Base-by-base conservation (phyloP, 2,888 invertebrate genomes). In the Eucera pruinosa region DNA sequence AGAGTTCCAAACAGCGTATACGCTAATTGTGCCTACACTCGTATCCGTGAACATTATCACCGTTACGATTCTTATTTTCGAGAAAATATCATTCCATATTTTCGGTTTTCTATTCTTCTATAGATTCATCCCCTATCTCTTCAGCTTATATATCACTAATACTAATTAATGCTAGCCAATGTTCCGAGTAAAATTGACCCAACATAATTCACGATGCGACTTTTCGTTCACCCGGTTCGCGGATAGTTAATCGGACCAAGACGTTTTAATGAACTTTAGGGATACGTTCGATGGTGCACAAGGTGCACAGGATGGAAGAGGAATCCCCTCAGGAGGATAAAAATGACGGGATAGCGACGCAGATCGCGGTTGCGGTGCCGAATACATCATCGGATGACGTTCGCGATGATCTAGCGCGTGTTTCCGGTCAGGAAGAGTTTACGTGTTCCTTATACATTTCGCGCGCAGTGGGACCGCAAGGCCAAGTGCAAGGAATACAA, bases 391-490 rank as follows among this genome's bases (percentile, higher is more conserved):
- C 61, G 57, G 33, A 47, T 43, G 50, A 72, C 20, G 36, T 39
- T 23, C 33, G 36, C 11, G 23, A 48, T 20, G 43, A 2, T 2
- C 27, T 13, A 11, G 18, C 72, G 45, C 62, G 64, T 72, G 45
- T 15, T 67, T 67, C 78, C 48, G 43, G 58, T 50, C 72, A 60
- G 18, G 72, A 78, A 25, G 87, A 88, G 27, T 87, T 87, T 41
- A 84, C 86, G 27, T 90, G 89, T 55, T 90, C 90, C 15, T 76
- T 90, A 3, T 90, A 91, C 78, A 85, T 91, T 30, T 91, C 91
- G n/a, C 87, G 90, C 48, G 88, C 87, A 1, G 76, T 76, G 27
- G 78, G 85, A 6, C 79, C 75, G 54, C 86, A 82, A 65, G 78
- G 75, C 60, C 88, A 88, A 82, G 80, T 58, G 43, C 81, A 83